Evolutionary conservation across 2,888 invertebrate species (phyloP), one percentile per base, ranked within the genome.

Genomic region (Leucophora obtusa): DNA sequence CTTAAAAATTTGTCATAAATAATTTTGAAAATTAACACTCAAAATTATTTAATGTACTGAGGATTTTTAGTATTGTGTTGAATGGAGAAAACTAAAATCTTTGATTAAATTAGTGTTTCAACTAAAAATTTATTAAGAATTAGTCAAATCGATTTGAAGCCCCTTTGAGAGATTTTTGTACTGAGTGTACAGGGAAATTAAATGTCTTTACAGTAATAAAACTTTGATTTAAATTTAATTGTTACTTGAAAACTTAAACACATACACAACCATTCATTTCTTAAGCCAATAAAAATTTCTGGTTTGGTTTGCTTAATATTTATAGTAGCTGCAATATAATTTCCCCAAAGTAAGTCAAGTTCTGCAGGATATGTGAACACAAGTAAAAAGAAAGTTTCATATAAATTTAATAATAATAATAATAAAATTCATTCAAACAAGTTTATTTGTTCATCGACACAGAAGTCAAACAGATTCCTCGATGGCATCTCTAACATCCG

Each of bases 341-440:
- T 18, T 68, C 38, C 43, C 60, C 43, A 33, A 72, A 54, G 71
- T 63, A 56, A 72, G 43, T 62, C 54, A 60, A 54, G 43, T 54
- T 74, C 18, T 38, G 6, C 43, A 47, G n/a, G 6, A 47, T 38
- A 14, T 74, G 24, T 10, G 15, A 54, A 33, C 11, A 33, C 9
- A 68, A 60, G 28, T 47, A 8, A 47, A 51, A 15, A 47, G 68
- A 59, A 74, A n/a, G 24, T 74, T 74, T 70, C 18, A 10, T 8
- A 60, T 7, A 74, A 70, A 70, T 74, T 79, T 60, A 70, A 74
- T 79, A 66, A 74, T 62, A 66, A n/a, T n/a, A n/a, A 70, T 70
- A 60, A 74, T 58, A 65, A 65, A 79, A 73, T 79, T 70, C 51
- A 60, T 54, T 60, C 38, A 66, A 71, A 71, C 62, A 62, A 53